These are phyloP conservation scores for Sialia sialis DNA, from an alignment of 2,113 vertebrate genomes.

Conservation along the genomic window DNA sequence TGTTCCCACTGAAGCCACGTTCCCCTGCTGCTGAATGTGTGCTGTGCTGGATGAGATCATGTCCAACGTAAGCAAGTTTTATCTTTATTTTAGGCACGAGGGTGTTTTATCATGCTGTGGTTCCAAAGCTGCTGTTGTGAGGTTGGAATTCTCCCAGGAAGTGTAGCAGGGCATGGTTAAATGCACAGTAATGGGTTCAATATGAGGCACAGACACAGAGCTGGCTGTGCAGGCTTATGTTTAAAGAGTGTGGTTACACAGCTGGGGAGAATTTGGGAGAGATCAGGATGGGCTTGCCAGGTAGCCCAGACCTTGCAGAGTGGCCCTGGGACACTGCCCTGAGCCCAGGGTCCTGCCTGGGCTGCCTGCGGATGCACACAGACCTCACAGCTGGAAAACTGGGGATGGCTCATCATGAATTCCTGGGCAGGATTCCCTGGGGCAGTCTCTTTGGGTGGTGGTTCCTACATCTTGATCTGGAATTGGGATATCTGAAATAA, in stretches of 20 bases:
- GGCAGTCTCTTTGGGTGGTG: conserved; percentile 29
- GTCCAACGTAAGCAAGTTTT: not conserved
- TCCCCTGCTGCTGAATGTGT: not conserved
- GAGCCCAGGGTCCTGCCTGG: not conserved
- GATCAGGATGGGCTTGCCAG: not conserved
- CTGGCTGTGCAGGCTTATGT: not conserved
- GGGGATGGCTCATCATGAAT: not conserved
- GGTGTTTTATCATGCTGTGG: not conserved
- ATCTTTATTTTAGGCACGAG: conserved; percentile 33
- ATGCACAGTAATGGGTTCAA: conserved; percentile 32
- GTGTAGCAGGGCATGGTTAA: not conserved
- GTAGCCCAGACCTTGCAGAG: not conserved
- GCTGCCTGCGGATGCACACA: not conserved
- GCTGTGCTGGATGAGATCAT: conserved; percentile 37
- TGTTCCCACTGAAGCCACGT: not conserved
- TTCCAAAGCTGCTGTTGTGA: not conserved
- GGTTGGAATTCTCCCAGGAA: conserved; percentile 50
- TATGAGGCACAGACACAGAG: not conserved
- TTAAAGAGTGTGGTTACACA: not conserved
- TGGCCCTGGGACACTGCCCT: not conserved
- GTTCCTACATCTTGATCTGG: conserved; percentile 1
- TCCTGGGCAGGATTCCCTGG: not conserved
- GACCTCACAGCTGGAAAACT: conserved; percentile 13
- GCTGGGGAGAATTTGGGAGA: not conserved
- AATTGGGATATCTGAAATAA: not conserved